These are phyloP conservation scores for Macrotrachela quadricornifera DNA, from an alignment of 1,140 invertebrate genomes.

Conservation along the genomic window DNA sequence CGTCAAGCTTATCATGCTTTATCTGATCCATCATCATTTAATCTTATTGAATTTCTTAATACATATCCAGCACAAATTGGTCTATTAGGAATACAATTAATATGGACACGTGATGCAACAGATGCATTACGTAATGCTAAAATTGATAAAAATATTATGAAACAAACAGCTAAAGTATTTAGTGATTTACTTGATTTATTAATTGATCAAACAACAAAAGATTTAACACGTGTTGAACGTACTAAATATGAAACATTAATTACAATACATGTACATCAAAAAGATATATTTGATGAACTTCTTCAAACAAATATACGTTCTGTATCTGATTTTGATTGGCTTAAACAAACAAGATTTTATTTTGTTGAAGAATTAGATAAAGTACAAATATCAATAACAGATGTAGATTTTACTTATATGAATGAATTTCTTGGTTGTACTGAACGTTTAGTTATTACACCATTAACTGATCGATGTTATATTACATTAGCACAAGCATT, in stretches of 20 bases:
- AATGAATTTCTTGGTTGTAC: conserved; percentile 90
- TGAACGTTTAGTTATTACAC: conserved; percentile 74
- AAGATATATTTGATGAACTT: conserved; percentile 81
- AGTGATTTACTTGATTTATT: conserved; percentile 71
- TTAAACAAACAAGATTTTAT: conserved; percentile 84
- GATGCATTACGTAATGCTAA: conserved; percentile 62
- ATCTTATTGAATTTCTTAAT: conserved; percentile 60
- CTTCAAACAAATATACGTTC: conserved; percentile 27
- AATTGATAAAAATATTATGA: conserved; percentile 81
- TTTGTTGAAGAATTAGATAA: conserved; percentile 83
- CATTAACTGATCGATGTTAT: conserved; percentile 82
- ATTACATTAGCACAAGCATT: conserved; percentile 79
- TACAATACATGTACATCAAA: conserved; percentile 86
- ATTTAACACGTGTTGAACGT: conserved; percentile 67
- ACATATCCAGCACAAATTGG: conserved; percentile 65
- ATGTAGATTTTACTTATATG: conserved; percentile 64
- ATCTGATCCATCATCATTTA: conserved; percentile 56
- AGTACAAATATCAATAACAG: conserved; percentile 66
- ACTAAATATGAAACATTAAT: conserved; percentile 89
- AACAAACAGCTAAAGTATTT: conserved; percentile 76
- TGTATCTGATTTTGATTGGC: conserved; percentile 80
- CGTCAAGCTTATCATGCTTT: conserved; percentile 55
- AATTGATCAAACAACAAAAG: conserved; percentile 79
- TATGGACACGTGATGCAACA: conserved; percentile 76
- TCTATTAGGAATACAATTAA: conserved; percentile 21